Evolutionary conservation across 2,113 vertebrate genomes (phyloP).

Genomic region (Sula dactylatra): DNA sequence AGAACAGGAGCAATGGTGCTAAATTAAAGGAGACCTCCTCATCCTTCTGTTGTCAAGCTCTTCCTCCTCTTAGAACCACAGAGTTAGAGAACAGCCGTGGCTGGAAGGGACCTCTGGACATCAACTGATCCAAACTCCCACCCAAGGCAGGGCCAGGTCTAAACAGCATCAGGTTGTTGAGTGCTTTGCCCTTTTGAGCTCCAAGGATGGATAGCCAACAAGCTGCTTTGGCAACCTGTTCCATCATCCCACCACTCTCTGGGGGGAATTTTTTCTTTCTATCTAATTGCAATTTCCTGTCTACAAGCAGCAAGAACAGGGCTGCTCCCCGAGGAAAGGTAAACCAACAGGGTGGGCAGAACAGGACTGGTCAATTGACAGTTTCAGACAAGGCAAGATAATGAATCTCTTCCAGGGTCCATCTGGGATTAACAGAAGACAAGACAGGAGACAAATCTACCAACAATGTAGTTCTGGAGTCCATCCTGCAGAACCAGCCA

Average conservation of each 20-base stretch:
- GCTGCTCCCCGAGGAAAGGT: neutral
- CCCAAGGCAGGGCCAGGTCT: neutral
- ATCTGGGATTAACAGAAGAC: neutral
- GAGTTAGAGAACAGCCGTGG: neutral
- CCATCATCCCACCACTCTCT: neutral
- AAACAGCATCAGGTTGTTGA: neutral
- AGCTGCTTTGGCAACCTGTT: neutral
- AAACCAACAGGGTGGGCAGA: neutral
- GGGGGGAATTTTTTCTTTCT: neutral
- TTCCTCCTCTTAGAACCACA: neutral
- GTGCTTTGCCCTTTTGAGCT: neutral
- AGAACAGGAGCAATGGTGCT: neutral
- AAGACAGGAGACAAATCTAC: neutral
- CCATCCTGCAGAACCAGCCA: neutral
- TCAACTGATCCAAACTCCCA: neutral
- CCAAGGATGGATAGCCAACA: neutral
- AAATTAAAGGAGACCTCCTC: neutral
- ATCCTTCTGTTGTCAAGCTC: neutral
- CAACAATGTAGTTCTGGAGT: neutral
- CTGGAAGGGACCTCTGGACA: neutral
- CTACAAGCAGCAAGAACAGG: neutral
- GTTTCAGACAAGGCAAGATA: neutral
- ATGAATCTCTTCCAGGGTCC: neutral
- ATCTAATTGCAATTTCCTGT: neutral
- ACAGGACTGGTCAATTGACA: neutral